Percentiles rank a stretch among this genome's conserved stretches.
Conservation (phyloP, 2,888 invertebrate species). For the Toxonevra muliebris region DNA sequence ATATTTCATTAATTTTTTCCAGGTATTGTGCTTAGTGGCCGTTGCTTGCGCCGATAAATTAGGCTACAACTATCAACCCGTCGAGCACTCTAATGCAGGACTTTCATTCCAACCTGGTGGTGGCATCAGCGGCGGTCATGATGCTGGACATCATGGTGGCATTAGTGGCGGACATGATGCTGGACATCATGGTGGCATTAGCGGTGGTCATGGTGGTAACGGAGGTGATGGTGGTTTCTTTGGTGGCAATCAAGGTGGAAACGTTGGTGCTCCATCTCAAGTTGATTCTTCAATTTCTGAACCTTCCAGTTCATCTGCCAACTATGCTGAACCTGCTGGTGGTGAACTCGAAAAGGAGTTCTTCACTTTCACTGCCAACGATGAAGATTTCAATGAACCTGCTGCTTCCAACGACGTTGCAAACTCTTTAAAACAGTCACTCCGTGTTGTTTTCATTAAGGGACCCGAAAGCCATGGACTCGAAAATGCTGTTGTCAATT, state of each 20-base stretch:
- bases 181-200: not conserved
- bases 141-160: not conserved
- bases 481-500: constrained; percentile 37
- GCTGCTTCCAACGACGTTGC: constrained; percentile 25
- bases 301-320: not conserved
- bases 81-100: constrained; percentile 14
- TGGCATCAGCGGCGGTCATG: constrained; percentile 5
- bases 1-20: not conserved
- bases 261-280: constrained; percentile 7
- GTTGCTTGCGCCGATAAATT: constrained; percentile 54
- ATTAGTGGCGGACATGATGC: constrained; percentile 4
- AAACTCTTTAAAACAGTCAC: constrained; percentile 35
- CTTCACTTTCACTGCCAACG: constrained; percentile 39
- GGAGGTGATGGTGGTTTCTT: constrained; percentile 14
- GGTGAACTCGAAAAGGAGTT: constrained; percentile 41
- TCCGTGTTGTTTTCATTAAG: constrained; percentile 44
- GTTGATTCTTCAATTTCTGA: constrained; percentile 17
- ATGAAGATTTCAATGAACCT: constrained; percentile 35
- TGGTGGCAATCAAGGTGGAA: not conserved
- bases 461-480: constrained; percentile 41
- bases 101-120: constrained; percentile 7
- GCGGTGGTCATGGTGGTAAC: constrained; percentile 32
- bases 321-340: constrained; percentile 31
- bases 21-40: constrained; percentile 50
- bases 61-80: constrained; percentile 55